Conservation (phyloP, 2,797 vertebrate species). For the Otus scops region DNA sequence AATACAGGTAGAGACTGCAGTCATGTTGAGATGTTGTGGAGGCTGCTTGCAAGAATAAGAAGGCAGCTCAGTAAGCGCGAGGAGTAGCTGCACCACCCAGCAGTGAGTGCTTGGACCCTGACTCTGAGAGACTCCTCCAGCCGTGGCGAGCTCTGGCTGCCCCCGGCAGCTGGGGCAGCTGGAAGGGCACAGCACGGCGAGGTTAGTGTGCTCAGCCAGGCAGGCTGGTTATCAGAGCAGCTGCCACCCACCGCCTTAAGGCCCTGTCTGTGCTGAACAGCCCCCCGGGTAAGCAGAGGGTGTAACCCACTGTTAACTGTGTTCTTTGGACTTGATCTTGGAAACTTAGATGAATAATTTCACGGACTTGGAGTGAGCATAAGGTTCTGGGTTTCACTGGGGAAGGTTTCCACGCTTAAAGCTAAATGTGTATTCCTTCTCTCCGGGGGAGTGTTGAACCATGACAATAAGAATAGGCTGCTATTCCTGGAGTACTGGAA, state of each 20-base stretch:
- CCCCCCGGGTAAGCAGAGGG: not conserved
- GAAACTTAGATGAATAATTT: not conserved
- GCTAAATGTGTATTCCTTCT: not conserved
- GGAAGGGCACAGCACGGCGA: not conserved
- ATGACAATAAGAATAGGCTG: not conserved
- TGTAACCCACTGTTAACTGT: not conserved
- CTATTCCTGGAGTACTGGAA: not conserved
- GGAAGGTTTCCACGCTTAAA: not conserved
- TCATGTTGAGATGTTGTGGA: not conserved
- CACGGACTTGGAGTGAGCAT: not conserved
- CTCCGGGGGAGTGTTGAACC: not conserved
- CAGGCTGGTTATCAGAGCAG: not conserved
- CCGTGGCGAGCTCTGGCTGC: not conserved
- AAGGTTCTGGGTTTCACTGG: not conserved
- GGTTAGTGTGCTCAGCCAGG: not conserved
- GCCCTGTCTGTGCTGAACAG: not conserved
- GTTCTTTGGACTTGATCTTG: not conserved
- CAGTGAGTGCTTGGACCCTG: not conserved
- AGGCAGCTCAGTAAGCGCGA: accelerated
- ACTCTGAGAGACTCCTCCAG: not conserved
- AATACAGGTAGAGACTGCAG: not conserved
- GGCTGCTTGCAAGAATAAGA: not conserved
- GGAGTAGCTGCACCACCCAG: not conserved
- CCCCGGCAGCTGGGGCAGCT: not conserved
- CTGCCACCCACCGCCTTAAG: accelerated